phyloP scores from a whole-genome alignment of 92 coral and sea anemone species.

The Zoanthus sociatus region DNA sequence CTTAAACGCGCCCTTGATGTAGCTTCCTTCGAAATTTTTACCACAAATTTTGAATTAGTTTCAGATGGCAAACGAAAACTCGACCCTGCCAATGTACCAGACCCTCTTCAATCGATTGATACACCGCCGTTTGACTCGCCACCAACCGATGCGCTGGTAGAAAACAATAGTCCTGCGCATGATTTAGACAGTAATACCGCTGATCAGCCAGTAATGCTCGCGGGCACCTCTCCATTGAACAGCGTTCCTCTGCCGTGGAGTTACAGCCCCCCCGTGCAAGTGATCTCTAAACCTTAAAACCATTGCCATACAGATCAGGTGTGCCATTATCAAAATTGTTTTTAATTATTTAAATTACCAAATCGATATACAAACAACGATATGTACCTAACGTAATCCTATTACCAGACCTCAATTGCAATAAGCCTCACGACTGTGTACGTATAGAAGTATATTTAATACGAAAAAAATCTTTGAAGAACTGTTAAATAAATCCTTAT shows the following conservation, averaged over 20 bases:
- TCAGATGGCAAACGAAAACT: constrained; percentile 50
- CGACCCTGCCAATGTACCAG: constrained; percentile 33
- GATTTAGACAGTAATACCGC: constrained; percentile 72
- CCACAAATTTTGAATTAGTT: constrained; percentile 45
- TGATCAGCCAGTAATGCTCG: constrained; percentile 81
- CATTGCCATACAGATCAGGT: constrained; percentile 21
- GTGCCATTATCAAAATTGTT: constrained; percentile 30
- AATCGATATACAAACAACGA: background rate
- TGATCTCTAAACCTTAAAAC: constrained; percentile 53
- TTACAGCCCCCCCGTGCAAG: constrained; percentile 80
- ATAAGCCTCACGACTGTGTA: too few species aligned
- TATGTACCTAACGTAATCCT: too few species aligned
- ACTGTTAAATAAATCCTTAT: too few species aligned
- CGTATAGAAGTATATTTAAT: too few species aligned
- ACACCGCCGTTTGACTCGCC: constrained; percentile 50
- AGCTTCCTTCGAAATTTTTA: constrained; percentile 12
- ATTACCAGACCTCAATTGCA: too few species aligned
- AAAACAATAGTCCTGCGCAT: constrained; percentile 47
- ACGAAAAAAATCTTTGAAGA: too few species aligned
- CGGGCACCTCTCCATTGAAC: constrained; percentile 94
- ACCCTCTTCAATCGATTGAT: constrained; percentile 44
- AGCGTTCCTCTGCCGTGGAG: constrained; percentile 88
- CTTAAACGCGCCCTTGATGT: background rate
- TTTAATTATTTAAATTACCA: background rate
- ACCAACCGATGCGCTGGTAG: constrained; percentile 52